These are phyloP conservation scores for Sebastes hopkinsi DNA, from an alignment of 2,797 vertebrate species.

Conservation along the genomic window DNA sequence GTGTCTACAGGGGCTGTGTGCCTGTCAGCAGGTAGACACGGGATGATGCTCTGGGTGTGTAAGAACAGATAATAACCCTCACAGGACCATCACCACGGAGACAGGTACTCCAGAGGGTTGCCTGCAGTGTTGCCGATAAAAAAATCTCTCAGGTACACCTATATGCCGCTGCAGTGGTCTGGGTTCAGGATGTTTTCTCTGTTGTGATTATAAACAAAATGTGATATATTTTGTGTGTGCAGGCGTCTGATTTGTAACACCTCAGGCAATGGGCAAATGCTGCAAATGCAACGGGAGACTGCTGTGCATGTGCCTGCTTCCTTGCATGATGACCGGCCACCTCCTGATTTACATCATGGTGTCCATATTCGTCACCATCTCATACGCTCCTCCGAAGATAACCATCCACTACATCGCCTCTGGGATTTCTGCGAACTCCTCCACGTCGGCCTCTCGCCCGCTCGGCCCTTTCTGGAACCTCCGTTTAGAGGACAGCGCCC, in stretches of 20 bases:
- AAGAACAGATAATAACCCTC: slow-evolving; percentile 76
- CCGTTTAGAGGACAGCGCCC: slow-evolving; percentile 72
- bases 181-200: neutral
- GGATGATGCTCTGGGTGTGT: slow-evolving; percentile 61
- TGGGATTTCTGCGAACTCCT: slow-evolving; percentile 72
- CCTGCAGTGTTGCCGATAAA: slow-evolving; percentile 25
- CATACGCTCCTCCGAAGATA: slow-evolving; percentile 78
- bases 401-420: slow-evolving; percentile 77
- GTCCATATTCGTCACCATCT: slow-evolving; percentile 82
- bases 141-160: slow-evolving; percentile 15
- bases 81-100: slow-evolving; percentile 73
- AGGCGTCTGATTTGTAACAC: slow-evolving; percentile 27
- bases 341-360: slow-evolving; percentile 83
- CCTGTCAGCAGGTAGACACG: slow-evolving; percentile 20
- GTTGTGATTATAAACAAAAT: neutral
- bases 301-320: slow-evolving; percentile 83
- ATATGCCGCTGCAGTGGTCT: neutral
- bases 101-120: slow-evolving; percentile 59
- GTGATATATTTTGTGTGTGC: neutral
- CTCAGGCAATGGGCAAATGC: slow-evolving; percentile 75
- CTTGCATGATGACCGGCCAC: slow-evolving; percentile 85
- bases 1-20: slow-evolving; percentile 43
- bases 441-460: slow-evolving; percentile 71
- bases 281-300: slow-evolving; percentile 79
- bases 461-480: slow-evolving; percentile 83